A percentile compares a stretch with the other conserved stretches of the same genome.
Conservation (phyloP, 2,888 invertebrate genomes). For the Altica lythri region DNA sequence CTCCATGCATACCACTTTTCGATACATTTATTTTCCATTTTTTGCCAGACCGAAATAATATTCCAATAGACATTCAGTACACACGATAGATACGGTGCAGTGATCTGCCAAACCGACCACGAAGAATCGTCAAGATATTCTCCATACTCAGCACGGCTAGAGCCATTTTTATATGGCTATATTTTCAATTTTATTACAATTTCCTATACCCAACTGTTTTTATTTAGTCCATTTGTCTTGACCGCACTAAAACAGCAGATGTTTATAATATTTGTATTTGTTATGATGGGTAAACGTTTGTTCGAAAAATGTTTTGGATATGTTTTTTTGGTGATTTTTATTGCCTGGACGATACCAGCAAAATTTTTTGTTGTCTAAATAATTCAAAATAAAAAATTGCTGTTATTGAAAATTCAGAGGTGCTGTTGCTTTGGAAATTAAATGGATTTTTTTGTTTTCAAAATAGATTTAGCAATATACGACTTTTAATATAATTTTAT, state of each 20-base stretch:
- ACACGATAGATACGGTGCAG: slow-evolving; percentile 20
- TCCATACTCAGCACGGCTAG: slow-evolving; percentile 1
- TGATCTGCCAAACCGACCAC: slow-evolving; percentile 24
- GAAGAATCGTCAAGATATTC: slow-evolving; percentile 21
- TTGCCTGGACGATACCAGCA: too few relatives aligned
- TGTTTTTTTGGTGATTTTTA: too few relatives aligned
- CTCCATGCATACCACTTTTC: too few relatives aligned
- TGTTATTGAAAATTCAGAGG: too few relatives aligned
- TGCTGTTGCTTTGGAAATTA: too few relatives aligned
- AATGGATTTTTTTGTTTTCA: too few relatives aligned
- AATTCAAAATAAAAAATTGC: too few relatives aligned
- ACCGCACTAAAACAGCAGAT: slow-evolving; percentile 28
- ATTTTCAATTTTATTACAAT: slow-evolving; percentile 40
- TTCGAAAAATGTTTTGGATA: too few relatives aligned
- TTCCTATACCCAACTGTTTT: slow-evolving; percentile 33
- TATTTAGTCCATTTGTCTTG: slow-evolving; percentile 32
- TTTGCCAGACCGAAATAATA: slow-evolving; percentile 15
- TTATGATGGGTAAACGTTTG: too few relatives aligned
- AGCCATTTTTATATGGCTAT: slow-evolving; percentile 21
- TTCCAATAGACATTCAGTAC: slow-evolving; percentile 13
- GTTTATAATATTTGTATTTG: slow-evolving; percentile 29
- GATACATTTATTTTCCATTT: slow-evolving; percentile 14
- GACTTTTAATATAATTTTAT: too few relatives aligned
- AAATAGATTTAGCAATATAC: too few relatives aligned
- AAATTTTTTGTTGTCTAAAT: too few relatives aligned